Evolutionary conservation across 2,888 invertebrate species (phyloP).

Genomic region (Molorchus minor): DNA sequence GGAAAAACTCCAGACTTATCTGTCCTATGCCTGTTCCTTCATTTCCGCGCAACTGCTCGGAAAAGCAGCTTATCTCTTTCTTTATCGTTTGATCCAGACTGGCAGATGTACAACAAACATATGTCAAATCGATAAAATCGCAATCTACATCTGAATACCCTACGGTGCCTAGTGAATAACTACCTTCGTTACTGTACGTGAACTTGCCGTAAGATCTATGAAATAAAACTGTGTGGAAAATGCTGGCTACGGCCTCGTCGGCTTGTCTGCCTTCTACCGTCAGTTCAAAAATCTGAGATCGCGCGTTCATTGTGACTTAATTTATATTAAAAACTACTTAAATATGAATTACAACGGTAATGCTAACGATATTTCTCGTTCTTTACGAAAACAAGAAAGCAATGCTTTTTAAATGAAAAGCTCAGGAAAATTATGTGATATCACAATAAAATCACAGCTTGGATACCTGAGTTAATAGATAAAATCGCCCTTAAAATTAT

Average conservation of each 20-base stretch:
- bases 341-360: constrained; percentile 4
- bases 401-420: constrained; percentile 21
- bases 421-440: constrained; percentile 34
- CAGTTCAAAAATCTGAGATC: constrained; percentile 82
- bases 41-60: constrained; percentile 79
- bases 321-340: constrained; percentile 10
- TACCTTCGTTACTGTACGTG: constrained; percentile 91
- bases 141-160: constrained; percentile 97
- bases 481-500: constrained; percentile 16
- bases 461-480: constrained; percentile 33
- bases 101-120: constrained; percentile 93
- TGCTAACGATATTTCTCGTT: constrained; percentile 6
- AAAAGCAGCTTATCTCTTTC: constrained; percentile 80
- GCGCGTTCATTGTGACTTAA: constrained; percentile 74
- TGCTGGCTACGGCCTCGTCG: constrained; percentile 89
- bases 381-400: constrained; percentile 16
- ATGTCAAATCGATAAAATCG: constrained; percentile 97
- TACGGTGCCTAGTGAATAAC: constrained; percentile 94
- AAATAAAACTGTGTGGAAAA: constrained; percentile 92
- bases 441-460: constrained; percentile 43
- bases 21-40: constrained; percentile 77
- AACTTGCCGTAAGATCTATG: constrained; percentile 93
- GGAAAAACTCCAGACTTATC: constrained; percentile 95
- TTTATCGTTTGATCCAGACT: constrained; percentile 76
- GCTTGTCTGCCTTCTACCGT: constrained; percentile 91